These are phyloP conservation scores for Heteromormyrus szaboi DNA, from an alignment of 2,797 vertebrate genomes.

Conservation along the genomic window DNA sequence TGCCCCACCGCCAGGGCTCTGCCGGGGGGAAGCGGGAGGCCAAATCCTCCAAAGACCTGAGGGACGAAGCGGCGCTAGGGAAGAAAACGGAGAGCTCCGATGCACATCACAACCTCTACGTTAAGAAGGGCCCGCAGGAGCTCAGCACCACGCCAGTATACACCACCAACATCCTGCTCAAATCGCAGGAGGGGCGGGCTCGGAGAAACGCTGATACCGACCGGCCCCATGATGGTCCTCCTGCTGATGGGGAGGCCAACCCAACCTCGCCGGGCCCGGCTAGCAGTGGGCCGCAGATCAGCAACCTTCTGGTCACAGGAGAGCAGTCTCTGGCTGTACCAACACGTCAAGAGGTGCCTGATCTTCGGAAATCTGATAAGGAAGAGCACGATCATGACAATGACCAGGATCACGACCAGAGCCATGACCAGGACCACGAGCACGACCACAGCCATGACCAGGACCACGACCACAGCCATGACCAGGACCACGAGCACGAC, in stretches of 20 bases:
- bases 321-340: constrained; percentile 14
- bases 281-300: not conserved
- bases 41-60: constrained; percentile 17
- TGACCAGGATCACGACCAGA: not conserved
- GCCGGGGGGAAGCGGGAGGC: constrained; percentile 28
- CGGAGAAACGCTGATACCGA: constrained; percentile 29
- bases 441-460: not conserved
- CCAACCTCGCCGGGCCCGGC: not conserved
- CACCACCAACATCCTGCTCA: constrained; percentile 26
- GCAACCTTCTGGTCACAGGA: constrained; percentile 26
- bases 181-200: constrained; percentile 21
- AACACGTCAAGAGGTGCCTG: not conserved
- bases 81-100: constrained; percentile 43
- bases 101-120: constrained; percentile 31
- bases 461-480: not conserved
- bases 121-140: constrained; percentile 32
- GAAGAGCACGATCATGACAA: constrained; percentile 11
- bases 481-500: constrained; percentile 18
- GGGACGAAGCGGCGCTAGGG: constrained; percentile 11
- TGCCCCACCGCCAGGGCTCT: not conserved
- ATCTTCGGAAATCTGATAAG: not conserved
- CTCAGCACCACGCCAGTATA: constrained; percentile 21
- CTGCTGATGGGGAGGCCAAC: not conserved
- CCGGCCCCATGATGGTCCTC: not conserved
- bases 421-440: not conserved